Conservation (phyloP, 2,888 invertebrate species). For the Stegana nigrithorax region DNA sequence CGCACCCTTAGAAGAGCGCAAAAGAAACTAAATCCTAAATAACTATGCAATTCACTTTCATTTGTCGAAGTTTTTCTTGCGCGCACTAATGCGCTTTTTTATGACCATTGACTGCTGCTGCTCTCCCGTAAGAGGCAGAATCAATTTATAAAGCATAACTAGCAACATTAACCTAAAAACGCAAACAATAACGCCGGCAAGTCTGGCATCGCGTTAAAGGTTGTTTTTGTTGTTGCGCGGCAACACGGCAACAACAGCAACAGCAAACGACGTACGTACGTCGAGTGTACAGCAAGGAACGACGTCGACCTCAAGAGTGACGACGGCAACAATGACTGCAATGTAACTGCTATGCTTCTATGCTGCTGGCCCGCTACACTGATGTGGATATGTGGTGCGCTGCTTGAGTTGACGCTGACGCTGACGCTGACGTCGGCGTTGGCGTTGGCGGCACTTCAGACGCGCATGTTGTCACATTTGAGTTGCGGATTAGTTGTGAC, state of each 20-base stretch:
- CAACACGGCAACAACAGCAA: neutral
- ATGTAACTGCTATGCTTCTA: neutral
- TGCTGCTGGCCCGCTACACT: no score
- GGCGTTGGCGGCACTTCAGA: slow-evolving; percentile 50
- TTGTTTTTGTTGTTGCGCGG: neutral
- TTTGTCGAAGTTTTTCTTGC: neutral
- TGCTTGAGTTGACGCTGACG: neutral
- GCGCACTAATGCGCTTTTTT: neutral
- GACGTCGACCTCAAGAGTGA: neutral
- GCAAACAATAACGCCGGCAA: neutral
- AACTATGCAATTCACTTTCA: neutral
- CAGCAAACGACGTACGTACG: no score
- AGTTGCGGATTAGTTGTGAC: slow-evolving; percentile 64
- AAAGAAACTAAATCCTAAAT: no score
- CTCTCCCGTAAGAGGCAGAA: no score
- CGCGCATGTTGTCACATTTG: slow-evolving; percentile 65
- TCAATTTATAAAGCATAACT: neutral
- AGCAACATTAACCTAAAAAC: slow-evolving; percentile 9
- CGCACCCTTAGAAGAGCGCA: no score
- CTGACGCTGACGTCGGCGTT: neutral
- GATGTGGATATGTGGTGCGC: no score
- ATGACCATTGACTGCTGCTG: neutral
- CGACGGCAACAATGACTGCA: neutral
- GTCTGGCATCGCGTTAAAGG: neutral
- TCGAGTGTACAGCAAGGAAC: neutral